Base-by-base conservation (phyloP, 2,888 invertebrate species). In the Clunio marinus region DNA sequence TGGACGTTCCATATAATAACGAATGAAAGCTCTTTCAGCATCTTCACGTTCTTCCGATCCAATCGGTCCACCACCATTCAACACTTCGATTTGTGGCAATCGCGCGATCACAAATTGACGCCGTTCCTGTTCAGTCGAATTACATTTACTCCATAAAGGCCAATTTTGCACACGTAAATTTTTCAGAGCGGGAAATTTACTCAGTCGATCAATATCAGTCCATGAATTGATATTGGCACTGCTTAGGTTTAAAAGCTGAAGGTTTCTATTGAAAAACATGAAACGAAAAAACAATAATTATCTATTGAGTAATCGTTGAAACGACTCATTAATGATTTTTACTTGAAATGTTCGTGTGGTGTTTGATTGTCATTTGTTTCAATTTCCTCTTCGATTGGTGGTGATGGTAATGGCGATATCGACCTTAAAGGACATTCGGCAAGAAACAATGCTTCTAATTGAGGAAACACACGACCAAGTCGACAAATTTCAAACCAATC, bases 11-110 rank as follows among this genome's bases (percentile, higher is more conserved):
- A 93, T 90, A 77, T 91, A 96, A 76, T 92, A 88, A 70, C 96
- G 84, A 73, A 96, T 92, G 78, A 96, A 96, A 71, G 94, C 92
- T 70, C 96, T 82, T 77, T 96, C 96, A 13, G 96, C 91, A 75
- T 93, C 90, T 77, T 95, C 94, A 69, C 95, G 83, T 77, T 96
- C 96, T 72, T 91, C 89, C 0, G 83, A 83, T 35, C 87, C 86
- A 72, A 96, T 92, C 13, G 84, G 84, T 17, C 90, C 91, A 69
- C 96, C 95, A 0, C 96, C 96, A 80, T 96, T 96, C 46, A 96
- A 80, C 66, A 89, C 89, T 71, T 86, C 83, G 57, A 96, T 87
- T 76, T 88, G 89, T 41, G 95, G 94, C 70, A 96, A 81, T 71
- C 95, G 83, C 10, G 95, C 95, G 60, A 96, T 90, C 66, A 95